phyloP scores from a whole-genome alignment of 1,140 invertebrate genomes.

The Drosophila tristis region DNA sequence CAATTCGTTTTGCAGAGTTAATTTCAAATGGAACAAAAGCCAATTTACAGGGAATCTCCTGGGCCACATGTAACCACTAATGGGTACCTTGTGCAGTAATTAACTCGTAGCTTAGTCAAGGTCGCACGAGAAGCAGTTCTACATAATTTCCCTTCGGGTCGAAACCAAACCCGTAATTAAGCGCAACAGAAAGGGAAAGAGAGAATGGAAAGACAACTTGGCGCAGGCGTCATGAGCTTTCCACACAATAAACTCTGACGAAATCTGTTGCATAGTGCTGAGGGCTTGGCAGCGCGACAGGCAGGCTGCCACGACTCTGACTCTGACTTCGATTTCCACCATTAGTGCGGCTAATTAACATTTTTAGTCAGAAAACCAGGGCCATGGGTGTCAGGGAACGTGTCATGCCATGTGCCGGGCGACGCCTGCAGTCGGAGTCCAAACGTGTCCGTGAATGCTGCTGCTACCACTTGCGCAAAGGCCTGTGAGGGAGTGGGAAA shows the following conservation, averaged over 20 bases:
- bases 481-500: not conserved
- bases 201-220: not conserved
- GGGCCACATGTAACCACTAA: conserved; percentile 20
- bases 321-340: not conserved
- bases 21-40: not conserved
- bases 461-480: conserved; percentile 4
- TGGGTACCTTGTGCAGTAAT: conserved; percentile 12
- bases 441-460: too few relatives aligned
- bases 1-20: not conserved
- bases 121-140: conserved; percentile 5
- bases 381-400: too few relatives aligned
- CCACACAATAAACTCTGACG: not conserved
- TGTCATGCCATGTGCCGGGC: not conserved
- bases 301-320: conserved; percentile 44
- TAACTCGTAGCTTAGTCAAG: conserved; percentile 19
- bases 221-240: conserved; percentile 42
- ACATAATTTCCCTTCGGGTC: conserved; percentile 4
- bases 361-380: conserved; percentile 16
- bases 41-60: conserved; percentile 6
- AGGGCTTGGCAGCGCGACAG: conserved; percentile 54
- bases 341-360: conserved; percentile 45
- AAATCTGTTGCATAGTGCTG: conserved; percentile 45
- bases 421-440: not conserved
- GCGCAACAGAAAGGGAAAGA: not conserved
- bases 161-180: conserved; percentile 11